phyloP scores from a whole-genome alignment of 2,888 invertebrate species.

The Pseudanteris insignis region DNA sequence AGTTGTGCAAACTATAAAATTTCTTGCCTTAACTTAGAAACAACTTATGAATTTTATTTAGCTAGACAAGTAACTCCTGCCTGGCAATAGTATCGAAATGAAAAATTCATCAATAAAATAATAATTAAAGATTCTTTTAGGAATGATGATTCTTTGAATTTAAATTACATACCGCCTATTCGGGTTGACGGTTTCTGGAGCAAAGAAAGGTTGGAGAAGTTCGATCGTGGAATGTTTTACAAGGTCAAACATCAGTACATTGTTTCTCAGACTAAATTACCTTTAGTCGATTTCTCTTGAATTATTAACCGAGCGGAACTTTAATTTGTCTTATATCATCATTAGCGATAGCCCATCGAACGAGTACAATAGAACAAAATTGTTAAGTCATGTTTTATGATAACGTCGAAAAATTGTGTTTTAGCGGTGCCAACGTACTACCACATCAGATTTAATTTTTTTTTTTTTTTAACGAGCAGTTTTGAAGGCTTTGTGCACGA shows the following conservation, averaged over 20 bases:
- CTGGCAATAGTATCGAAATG: neutral
- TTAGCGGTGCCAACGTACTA: slow-evolving; percentile 19
- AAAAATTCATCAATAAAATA: neutral
- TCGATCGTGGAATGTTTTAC: slow-evolving; percentile 12
- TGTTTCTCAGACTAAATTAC: slow-evolving; percentile 12
- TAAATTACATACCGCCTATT: neutral
- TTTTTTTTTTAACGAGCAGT: too few species aligned
- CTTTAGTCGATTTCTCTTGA: slow-evolving; percentile 10
- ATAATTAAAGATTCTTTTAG: neutral
- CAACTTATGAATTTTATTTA: too few species aligned
- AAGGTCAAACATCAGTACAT: slow-evolving; percentile 17
- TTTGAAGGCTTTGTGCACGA: slow-evolving; percentile 14
- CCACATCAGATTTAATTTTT: slow-evolving; percentile 5
- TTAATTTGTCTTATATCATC: slow-evolving; percentile 24
- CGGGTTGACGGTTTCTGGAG: slow-evolving; percentile 7
- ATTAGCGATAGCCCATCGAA: too few species aligned
- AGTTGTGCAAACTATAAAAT: too few species aligned
- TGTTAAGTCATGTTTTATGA: slow-evolving; percentile 36
- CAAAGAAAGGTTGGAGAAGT: slow-evolving; percentile 1
- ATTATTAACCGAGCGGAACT: slow-evolving; percentile 15
- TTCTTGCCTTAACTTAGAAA: too few species aligned
- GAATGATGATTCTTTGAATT: too few species aligned
- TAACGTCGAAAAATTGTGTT: slow-evolving; percentile 22
- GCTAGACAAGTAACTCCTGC: neutral
- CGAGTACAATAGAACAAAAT: too few species aligned